Percentiles rank a stretch among this genome's conserved stretches.
Conservation (phyloP, 2,113 vertebrate species). For the Shinisaurus crocodilurus region DNA sequence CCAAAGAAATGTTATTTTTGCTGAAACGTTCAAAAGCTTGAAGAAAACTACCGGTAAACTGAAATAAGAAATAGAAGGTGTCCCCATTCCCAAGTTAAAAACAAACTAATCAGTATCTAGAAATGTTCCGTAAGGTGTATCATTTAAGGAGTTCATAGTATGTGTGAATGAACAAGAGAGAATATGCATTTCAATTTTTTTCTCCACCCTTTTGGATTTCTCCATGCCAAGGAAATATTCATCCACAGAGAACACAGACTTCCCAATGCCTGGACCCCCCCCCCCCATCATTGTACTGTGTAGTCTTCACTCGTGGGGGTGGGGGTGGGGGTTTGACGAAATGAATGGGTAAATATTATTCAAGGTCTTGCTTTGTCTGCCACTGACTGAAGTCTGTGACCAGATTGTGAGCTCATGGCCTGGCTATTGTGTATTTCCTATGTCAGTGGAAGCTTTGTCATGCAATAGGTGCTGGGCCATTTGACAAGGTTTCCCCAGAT, state of each 20-base stretch:
- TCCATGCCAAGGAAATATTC: constrained; percentile 26
- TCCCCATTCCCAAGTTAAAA: not conserved
- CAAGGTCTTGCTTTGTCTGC: not conserved
- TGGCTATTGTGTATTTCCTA: not conserved
- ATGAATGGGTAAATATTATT: not conserved
- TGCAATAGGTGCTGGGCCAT: not conserved
- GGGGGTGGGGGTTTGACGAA: not conserved
- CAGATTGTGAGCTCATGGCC: not conserved
- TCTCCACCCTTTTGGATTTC: constrained; percentile 12
- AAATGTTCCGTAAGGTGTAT: not conserved
- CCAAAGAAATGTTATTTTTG: not conserved
- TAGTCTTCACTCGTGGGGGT: not conserved
- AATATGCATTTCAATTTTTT: not conserved
- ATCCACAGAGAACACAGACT: constrained; percentile 57
- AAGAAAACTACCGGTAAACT: not conserved
- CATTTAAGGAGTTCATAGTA: not conserved
- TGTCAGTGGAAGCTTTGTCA: not conserved
- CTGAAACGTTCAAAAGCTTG: not conserved
- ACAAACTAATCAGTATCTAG: not conserved
- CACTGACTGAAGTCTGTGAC: not conserved
- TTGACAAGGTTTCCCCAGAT: not conserved
- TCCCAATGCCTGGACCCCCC: not conserved
- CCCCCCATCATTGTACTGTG: too few species aligned
- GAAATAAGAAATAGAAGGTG: not conserved
- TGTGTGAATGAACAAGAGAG: not conserved